A percentile compares a stretch with the other conserved stretches of the same genome.
These are phyloP conservation scores for Sander lucioperca DNA, from an alignment of 2,113 vertebrate genomes.

Conservation along the genomic window DNA sequence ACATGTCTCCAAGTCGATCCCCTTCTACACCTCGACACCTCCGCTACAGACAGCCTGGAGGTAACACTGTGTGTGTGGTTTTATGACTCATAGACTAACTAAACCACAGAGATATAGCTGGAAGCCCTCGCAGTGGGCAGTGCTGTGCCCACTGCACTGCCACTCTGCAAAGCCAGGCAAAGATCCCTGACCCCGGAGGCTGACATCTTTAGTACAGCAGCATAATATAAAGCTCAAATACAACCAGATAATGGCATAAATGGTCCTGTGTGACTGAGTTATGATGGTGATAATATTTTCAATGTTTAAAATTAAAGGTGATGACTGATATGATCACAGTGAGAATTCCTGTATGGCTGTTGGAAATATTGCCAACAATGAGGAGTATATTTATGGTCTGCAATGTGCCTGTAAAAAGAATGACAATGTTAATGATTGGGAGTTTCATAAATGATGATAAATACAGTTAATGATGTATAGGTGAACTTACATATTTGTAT, in stretches of 20 bases:
- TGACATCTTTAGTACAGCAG: slow-evolving; percentile 3
- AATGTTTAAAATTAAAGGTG: not conserved
- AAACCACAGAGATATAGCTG: slow-evolving; percentile 6
- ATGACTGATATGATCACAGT: not conserved
- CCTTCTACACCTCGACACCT: slow-evolving; percentile 95
- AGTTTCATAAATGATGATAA: not conserved
- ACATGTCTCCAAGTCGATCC: slow-evolving; percentile 92
- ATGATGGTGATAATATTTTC: not conserved
- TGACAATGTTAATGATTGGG: not conserved
- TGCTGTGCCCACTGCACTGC: not conserved
- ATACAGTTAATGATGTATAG: not conserved
- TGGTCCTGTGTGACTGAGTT: not conserved
- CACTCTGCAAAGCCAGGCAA: slow-evolving; percentile 7
- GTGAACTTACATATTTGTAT: not conserved
- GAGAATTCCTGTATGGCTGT: not conserved
- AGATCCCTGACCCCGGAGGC: slow-evolving; percentile 16
- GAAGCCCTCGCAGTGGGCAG: slow-evolving; percentile 18
- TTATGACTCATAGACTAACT: slow-evolving; percentile 34
- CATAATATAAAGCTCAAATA: slow-evolving; percentile 3
- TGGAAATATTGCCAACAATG: not conserved
- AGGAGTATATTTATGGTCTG: not conserved
- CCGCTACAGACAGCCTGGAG: slow-evolving; percentile 92
- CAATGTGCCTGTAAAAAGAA: not conserved
- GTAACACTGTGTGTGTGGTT: slow-evolving; percentile 75
- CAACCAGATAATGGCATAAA: not conserved